A percentile compares a stretch with the other conserved stretches of the same genome.
Evolutionary conservation across 2,113 vertebrate species (phyloP).

Genomic region (Cheirogaleus medius): DNA sequence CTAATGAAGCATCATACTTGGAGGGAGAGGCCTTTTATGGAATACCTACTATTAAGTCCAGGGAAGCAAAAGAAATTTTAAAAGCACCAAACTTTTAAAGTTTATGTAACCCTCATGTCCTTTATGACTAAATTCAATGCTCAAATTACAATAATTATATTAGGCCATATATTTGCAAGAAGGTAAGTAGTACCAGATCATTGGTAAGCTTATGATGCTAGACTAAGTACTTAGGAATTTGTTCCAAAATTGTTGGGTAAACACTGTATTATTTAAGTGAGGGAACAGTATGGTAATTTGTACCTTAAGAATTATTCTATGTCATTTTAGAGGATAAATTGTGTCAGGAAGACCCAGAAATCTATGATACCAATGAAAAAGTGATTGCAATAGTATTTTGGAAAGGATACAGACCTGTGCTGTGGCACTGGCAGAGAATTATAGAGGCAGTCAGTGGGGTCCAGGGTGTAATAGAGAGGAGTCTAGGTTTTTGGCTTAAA

Average conservation of each 20-base stretch:
- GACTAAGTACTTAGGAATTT: background rate
- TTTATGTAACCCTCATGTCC: background rate
- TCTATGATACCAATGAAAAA: background rate
- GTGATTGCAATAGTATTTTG: slow-evolving; percentile 21
- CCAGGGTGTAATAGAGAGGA: background rate
- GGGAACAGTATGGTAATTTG: slow-evolving; percentile 1
- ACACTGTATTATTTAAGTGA: background rate
- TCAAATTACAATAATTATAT: background rate
- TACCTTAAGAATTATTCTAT: background rate
- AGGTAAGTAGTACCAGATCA: background rate
- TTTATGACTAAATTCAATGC: slow-evolving; percentile 29
- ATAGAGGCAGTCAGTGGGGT: background rate
- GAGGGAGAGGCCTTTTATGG: background rate
- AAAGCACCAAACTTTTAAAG: background rate
- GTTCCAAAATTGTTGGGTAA: background rate
- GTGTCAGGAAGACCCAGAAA: background rate
- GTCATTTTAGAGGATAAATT: slow-evolving; percentile 7
- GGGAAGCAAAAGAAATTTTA: background rate
- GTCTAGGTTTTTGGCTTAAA: background rate
- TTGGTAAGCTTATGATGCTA: background rate
- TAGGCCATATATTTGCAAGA: slow-evolving; percentile 3
- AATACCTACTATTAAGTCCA: background rate
- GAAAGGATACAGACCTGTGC: background rate
- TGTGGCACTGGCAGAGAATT: background rate
- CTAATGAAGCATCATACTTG: background rate